A percentile compares a stretch with the other conserved stretches of the same genome.
Conservation (phyloP, 2,797 vertebrate species). For the Chromis chromis region DNA sequence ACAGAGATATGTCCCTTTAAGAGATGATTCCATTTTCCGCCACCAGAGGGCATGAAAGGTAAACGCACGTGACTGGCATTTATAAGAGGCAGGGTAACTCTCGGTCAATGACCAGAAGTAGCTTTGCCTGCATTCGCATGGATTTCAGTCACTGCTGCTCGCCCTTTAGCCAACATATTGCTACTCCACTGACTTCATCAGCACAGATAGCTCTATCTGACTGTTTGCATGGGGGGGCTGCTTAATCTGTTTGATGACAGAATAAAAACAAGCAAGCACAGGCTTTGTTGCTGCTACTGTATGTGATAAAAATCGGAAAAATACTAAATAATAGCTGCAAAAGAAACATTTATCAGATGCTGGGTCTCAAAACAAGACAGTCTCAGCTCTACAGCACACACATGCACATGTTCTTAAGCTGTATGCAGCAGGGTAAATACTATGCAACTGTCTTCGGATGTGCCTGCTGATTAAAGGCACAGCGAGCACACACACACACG, state of each 20-base stretch:
- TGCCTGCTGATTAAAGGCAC: not conserved
- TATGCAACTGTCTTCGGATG: not conserved
- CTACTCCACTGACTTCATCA: conserved; percentile 44
- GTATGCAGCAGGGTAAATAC: not conserved
- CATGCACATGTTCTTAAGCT: not conserved
- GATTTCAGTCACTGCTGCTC: conserved; percentile 27
- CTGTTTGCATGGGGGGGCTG: conserved; percentile 3
- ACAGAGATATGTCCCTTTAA: conserved; percentile 16
- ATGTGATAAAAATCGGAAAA: conserved; percentile 11
- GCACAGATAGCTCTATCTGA: conserved; percentile 32
- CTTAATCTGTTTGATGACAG: conserved; percentile 24
- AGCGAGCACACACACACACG: not conserved
- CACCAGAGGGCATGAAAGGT: conserved; percentile 62
- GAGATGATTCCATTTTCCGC: not conserved
- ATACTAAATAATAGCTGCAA: not conserved
- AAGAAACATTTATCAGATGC: conserved; percentile 13
- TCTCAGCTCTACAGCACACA: not conserved
- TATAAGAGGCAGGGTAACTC: conserved; percentile 67
- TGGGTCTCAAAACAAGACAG: not conserved
- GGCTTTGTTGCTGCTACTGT: not conserved
- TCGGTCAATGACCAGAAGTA: conserved; percentile 74
- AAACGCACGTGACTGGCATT: conserved; percentile 9
- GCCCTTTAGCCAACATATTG: conserved; percentile 60
- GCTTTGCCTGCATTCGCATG: conserved; percentile 48
- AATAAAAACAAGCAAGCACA: not conserved